Percentiles rank a stretch among this genome's conserved stretches.
phyloP scores from a whole-genome alignment of 2,888 invertebrate genomes.

The Meganola albula region DNA sequence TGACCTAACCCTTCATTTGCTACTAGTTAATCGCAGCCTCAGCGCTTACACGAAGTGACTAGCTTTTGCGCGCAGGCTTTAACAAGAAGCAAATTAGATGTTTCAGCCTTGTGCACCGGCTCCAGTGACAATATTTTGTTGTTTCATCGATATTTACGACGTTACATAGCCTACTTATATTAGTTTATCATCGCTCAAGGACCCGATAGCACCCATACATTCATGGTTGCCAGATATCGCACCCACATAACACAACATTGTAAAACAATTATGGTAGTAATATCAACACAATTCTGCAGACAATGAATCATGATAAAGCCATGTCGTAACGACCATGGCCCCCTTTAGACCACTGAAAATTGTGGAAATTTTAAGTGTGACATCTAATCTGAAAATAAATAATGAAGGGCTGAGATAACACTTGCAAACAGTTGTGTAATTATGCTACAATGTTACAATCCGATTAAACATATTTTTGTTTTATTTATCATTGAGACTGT shows the following conservation, averaged over 20 bases:
- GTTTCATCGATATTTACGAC: too few relatives aligned
- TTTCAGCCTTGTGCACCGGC: too few relatives aligned
- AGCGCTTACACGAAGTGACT: too few relatives aligned
- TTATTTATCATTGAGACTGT: too few relatives aligned
- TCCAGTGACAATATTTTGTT: too few relatives aligned
- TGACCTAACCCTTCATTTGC: too few relatives aligned
- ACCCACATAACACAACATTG: neutral
- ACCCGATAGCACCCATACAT: too few relatives aligned
- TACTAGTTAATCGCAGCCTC: too few relatives aligned
- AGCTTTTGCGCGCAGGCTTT: too few relatives aligned
- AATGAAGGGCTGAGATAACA: constrained; percentile 62
- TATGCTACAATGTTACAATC: constrained; percentile 28
- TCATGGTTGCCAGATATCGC: neutral
- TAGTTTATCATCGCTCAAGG: too few relatives aligned
- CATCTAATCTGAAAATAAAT: constrained; percentile 65
- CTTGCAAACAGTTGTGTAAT: constrained; percentile 51
- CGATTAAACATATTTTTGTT: constrained; percentile 4
- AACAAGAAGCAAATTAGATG: too few relatives aligned
- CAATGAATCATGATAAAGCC: constrained; percentile 31
- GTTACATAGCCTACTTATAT: too few relatives aligned
- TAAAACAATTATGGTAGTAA: constrained; percentile 3
- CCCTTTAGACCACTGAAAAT: constrained; percentile 34
- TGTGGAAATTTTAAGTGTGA: constrained; percentile 48
- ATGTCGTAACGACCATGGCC: constrained; percentile 52
- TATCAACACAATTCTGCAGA: constrained; percentile 20